Base-by-base conservation (phyloP, 1,140 invertebrate species). In the Drosophila hydei region DNA sequence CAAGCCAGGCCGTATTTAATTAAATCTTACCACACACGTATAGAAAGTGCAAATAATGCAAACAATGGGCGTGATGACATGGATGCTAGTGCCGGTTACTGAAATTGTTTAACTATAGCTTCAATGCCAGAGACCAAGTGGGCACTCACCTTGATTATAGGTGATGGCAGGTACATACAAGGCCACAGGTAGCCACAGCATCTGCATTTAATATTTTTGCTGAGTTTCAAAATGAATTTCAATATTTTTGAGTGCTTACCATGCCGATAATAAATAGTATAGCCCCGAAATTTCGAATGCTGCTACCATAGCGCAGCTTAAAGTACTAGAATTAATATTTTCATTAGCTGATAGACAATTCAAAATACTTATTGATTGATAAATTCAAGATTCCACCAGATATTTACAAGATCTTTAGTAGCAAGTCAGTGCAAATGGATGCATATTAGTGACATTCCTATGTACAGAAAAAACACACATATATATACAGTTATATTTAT, bases 41-140 rank as follows among this genome's bases (percentile, higher is more conserved):
- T 98, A 98, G 92, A 98, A 97, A 72, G 97, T 97, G 90, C 97
- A 98, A 40, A 98, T 95, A 6, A 96, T 88, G 77, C 97, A 98
- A 16, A 97, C 96, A 51, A 96, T 94, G 2, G 96, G 94, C 12
- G 97, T 96, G 6, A 97, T 94, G 47, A 95, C 92, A 76, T 96
- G 96, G 33, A 97, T 93, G 71, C 96, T 95, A 3, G 98, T 93
- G 47, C 96, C 96, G 50, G 97, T 97, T 8, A 98, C 97, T 97
- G 90, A n/a, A 85, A 85, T 36, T 16, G 7, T 25, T 36, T 11
- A 27, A 47, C 14, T 33, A 18, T 27, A 16, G 11, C 23, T 30
- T 43, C 19, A 4, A 12, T 7, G 23, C 33, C 19, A 50, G 18
- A 36, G n/a, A 21, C 8, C 16, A 51, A 38, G 14, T n/a, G 27